These are phyloP conservation scores for Eurypyga helias DNA, from an alignment of 2,113 vertebrate species.

Conservation along the genomic window DNA sequence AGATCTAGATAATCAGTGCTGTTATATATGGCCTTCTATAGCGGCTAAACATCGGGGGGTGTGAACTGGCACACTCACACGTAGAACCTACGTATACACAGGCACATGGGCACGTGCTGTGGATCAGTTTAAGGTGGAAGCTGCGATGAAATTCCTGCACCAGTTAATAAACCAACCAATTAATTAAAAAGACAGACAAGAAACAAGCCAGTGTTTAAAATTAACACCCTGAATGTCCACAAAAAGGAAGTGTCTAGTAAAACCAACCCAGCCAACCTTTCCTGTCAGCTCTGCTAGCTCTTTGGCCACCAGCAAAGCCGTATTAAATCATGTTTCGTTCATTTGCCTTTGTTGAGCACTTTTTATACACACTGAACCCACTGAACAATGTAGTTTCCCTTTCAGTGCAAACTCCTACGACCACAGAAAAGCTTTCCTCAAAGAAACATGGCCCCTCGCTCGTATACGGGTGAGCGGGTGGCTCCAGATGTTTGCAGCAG, in stretches of 20 bases:
- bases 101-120: not conserved
- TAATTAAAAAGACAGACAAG: not conserved
- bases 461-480: fast-evolving
- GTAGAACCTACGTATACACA: not conserved
- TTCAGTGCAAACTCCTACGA: not conserved
- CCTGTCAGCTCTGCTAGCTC: not conserved
- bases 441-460: too few species aligned
- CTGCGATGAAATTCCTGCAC: not conserved
- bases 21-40: not conserved
- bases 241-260: not conserved
- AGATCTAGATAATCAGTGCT: not conserved
- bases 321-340: not conserved
- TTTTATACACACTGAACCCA: not conserved
- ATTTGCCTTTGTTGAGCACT: not conserved
- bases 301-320: not conserved
- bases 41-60: not conserved
- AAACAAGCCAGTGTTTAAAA: not conserved
- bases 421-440: too few species aligned
- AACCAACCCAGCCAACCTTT: not conserved
- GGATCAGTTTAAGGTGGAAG: not conserved
- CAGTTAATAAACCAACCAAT: not conserved
- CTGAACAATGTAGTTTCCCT: not conserved
- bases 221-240: not conserved
- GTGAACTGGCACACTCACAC: not conserved
- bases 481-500: not conserved